Evolutionary conservation across 2,888 invertebrate species (phyloP).

Genomic region (Lithophane semibrunnea): DNA sequence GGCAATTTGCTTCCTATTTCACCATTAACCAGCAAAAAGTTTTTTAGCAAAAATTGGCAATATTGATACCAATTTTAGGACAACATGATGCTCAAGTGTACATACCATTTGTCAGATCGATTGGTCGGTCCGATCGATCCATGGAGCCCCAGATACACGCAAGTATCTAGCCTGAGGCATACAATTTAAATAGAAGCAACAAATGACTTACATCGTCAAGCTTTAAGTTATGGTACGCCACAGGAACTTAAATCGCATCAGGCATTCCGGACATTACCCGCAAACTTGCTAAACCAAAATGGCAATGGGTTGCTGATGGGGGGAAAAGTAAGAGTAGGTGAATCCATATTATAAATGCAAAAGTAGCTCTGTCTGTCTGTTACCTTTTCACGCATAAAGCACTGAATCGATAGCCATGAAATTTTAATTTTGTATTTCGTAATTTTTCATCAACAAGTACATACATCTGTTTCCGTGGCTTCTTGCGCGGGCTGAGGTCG

Average conservation of each 20-base stretch:
- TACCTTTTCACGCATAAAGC: background rate
- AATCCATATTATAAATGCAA: background rate
- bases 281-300: background rate
- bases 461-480: conserved; percentile 97
- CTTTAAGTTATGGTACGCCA: background rate
- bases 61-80: background rate
- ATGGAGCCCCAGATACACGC: background rate
- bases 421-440: background rate
- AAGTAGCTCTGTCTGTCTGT: background rate
- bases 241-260: background rate
- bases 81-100: background rate
- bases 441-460: conserved; percentile 73
- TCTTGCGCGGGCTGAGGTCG: conserved; percentile 94
- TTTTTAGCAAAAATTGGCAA: background rate
- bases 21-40: background rate
- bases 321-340: background rate
- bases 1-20: background rate
- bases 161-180: background rate
- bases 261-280: background rate
- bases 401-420: background rate
- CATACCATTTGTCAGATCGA: background rate
- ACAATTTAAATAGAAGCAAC: background rate
- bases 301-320: background rate
- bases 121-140: background rate
- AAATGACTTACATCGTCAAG: background rate